These are phyloP conservation scores for Cristatella mucedo DNA, from an alignment of 2,888 invertebrate genomes.

Conservation along the genomic window DNA sequence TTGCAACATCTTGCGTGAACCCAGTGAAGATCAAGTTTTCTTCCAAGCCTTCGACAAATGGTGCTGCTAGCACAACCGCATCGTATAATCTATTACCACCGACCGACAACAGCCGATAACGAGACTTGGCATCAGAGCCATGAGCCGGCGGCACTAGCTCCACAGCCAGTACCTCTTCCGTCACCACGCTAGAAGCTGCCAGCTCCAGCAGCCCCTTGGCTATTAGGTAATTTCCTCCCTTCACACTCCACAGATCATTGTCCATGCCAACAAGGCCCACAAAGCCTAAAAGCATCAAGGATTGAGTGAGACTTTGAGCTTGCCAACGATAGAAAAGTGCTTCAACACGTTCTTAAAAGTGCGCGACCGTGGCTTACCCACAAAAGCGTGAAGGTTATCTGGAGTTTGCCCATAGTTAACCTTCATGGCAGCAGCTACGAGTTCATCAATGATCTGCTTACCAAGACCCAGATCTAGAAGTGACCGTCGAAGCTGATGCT, in stretches of 20 bases:
- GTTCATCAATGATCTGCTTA: constrained; percentile 43
- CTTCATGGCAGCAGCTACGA: constrained; percentile 43
- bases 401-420: constrained; percentile 49
- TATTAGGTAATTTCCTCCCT: constrained; percentile 46
- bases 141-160: no score
- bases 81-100: no score
- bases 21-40: background rate
- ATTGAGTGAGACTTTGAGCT: background rate
- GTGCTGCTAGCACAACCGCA: constrained; percentile 2
- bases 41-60: background rate
- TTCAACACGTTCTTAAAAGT: background rate
- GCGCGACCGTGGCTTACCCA: constrained; percentile 38
- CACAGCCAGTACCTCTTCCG: no score
- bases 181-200: no score
- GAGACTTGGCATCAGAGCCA: no score
- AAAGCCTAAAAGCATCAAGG: constrained; percentile 33
- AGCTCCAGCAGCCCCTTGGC: constrained; percentile 33
- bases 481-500: constrained; percentile 18
- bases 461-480: constrained; percentile 40
- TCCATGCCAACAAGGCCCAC: constrained; percentile 45
- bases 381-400: constrained; percentile 42
- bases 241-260: constrained; percentile 45
- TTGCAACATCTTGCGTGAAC: background rate
- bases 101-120: no score
- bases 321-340: background rate